Evolutionary conservation across 2,888 invertebrate species (phyloP), one percentile per base, ranked within the genome.

Genomic region (Hemicrepidius hirtus): DNA sequence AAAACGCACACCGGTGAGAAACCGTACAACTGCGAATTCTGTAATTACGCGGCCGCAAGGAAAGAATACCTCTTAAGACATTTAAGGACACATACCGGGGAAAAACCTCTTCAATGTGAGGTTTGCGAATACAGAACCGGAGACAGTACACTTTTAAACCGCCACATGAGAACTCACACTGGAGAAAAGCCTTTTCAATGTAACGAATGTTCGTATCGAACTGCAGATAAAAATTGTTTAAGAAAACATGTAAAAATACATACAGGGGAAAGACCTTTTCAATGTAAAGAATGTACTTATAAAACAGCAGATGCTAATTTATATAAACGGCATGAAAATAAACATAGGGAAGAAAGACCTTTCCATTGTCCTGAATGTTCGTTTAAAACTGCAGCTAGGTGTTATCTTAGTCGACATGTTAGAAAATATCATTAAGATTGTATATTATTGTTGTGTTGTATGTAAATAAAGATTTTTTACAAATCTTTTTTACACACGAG

Each of bases 301-400:
- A 40, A 40, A 12, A 40, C 40, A n/a, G 40, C 40, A 40, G 40
- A 40, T n/a, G 13, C 4, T 13, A 13, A 12, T 4, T 4, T 13
- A 4, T n/a, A 80, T 16, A 75, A 77, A 37, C 78, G 80, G 37
- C 81, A 82, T 65, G 78, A 79, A 77, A 70, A 80, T 18, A 79
- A 79, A 35, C 70, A 70, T 20, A 55, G 24, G 10, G 53, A 28
- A 3, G 55, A 53, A 21, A 28, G 21, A 10, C 5, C 18, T 18
- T 37, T 44, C 18, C 13, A 10, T 40, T 40, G 40, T 40, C 4
- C 0, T 12, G 40, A 40, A 57, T 32, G 32, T 65, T 49, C 16
- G 9, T 49, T 20, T 18, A 49, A 49, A 49, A 6, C 20, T 5
- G 16, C 49, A 1, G 24, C 16, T 12, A 49, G n/a, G 21, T 9